Conservation (phyloP, 1,140 invertebrate genomes). For the Frieseomelitta varia region DNA sequence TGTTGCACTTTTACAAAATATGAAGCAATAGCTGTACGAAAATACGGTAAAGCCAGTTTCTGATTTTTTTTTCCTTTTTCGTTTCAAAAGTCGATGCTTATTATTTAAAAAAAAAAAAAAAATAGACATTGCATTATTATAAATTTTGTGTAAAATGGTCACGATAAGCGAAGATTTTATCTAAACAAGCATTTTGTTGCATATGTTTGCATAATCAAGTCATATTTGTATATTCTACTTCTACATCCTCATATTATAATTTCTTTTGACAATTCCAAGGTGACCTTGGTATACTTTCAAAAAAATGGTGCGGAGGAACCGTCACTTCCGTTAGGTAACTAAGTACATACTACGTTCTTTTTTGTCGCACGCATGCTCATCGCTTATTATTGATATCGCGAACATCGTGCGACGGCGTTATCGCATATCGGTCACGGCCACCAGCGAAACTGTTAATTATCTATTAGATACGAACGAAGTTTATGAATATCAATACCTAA, state of each 20-base stretch:
- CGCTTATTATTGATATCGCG: constrained; percentile 52
- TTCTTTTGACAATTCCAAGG: constrained; percentile 28
- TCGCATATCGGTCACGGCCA: constrained; percentile 54
- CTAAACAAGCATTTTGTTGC: neutral
- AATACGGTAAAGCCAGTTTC: neutral
- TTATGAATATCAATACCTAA: constrained; percentile 27
- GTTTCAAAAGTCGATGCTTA: neutral
- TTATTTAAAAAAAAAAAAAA: neutral
- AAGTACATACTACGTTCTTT: constrained; percentile 37
- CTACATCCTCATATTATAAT: neutral
- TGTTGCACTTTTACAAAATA: neutral
- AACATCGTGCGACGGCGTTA: constrained; percentile 46
- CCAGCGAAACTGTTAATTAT: constrained; percentile 47
- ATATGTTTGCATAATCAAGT: neutral
- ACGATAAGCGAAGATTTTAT: neutral
- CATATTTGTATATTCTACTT: neutral
- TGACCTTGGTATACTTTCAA: constrained; percentile 45
- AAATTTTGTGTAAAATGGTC: neutral
- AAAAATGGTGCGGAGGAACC: constrained; percentile 27
- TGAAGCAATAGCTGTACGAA: neutral
- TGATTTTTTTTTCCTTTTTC: neutral
- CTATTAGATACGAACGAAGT: constrained; percentile 43
- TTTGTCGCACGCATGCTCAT: constrained; percentile 50
- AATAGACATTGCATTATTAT: neutral
- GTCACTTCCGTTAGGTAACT: constrained; percentile 33